A percentile compares a stretch with the other conserved stretches of the same genome.
These are phyloP conservation scores for Pogoniulus pusillus DNA, from an alignment of 2,797 vertebrate genomes.

Conservation along the genomic window DNA sequence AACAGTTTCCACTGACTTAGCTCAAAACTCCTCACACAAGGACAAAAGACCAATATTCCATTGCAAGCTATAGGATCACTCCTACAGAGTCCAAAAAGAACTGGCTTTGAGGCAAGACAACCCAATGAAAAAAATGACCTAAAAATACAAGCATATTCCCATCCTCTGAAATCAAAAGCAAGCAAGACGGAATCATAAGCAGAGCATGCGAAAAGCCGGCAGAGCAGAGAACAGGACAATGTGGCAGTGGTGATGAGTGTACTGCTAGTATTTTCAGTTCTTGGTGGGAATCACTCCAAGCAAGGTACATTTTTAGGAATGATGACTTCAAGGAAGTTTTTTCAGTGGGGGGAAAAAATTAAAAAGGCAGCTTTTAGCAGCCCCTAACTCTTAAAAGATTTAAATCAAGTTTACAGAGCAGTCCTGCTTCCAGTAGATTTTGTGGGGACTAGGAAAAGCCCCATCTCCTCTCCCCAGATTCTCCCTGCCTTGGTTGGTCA, in stretches of 20 bases:
- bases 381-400: neutral
- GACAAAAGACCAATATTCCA: neutral
- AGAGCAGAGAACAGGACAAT: neutral
- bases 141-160: neutral
- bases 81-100: neutral
- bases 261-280: neutral
- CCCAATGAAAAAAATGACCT: neutral
- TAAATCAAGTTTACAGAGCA: neutral
- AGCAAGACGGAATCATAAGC: neutral
- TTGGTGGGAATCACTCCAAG: neutral
- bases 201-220: neutral
- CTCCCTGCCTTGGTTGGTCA: fast-evolving
- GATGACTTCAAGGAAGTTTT: neutral
- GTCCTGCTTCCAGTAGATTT: neutral
- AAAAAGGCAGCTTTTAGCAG: neutral
- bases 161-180: neutral
- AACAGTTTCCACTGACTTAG: neutral
- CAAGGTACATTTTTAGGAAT: neutral
- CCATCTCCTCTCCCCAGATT: neutral
- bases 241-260: neutral
- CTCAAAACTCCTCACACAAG: neutral
- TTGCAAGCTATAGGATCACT: neutral
- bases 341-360: neutral
- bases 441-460: neutral
- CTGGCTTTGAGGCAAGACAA: neutral